phyloP scores from a whole-genome alignment of 2,888 invertebrate genomes.

The Fragum whitleyi region DNA sequence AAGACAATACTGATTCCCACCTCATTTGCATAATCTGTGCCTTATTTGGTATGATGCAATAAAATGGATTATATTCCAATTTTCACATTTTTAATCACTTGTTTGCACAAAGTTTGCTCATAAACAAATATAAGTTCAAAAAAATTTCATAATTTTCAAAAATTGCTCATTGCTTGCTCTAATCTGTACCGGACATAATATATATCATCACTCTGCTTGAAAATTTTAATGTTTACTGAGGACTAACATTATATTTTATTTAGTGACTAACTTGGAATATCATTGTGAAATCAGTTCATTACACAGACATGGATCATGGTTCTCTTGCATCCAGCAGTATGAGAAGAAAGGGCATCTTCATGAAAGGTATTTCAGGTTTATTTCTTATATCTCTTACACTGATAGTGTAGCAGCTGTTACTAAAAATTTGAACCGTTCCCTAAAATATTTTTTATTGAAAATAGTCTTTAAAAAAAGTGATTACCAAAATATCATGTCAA shows the following conservation, averaged over 20 bases:
- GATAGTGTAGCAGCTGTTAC: no score
- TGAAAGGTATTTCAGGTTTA: slow-evolving; percentile 42
- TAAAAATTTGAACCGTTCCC: not conserved
- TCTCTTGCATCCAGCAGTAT: not conserved
- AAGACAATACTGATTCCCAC: not conserved
- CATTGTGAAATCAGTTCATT: no score
- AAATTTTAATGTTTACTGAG: not conserved
- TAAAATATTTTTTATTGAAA: not conserved
- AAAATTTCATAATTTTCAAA: no score
- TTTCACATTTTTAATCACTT: not conserved
- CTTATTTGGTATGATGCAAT: not conserved
- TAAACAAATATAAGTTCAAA: not conserved
- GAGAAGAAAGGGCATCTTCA: slow-evolving; percentile 47
- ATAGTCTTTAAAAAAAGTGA: not conserved
- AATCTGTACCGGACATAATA: no score
- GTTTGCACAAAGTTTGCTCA: no score
- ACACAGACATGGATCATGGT: not conserved
- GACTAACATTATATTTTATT: not conserved
- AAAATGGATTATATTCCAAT: not conserved
- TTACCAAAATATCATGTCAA: not conserved
- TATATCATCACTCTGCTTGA: not conserved
- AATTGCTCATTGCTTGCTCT: no score
- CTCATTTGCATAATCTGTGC: slow-evolving; percentile 5
- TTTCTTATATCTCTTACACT: not conserved
- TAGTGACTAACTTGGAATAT: not conserved